Evolutionary conservation across 2,797 vertebrate species (phyloP).

Genomic region (Fringilla coelebs): DNA sequence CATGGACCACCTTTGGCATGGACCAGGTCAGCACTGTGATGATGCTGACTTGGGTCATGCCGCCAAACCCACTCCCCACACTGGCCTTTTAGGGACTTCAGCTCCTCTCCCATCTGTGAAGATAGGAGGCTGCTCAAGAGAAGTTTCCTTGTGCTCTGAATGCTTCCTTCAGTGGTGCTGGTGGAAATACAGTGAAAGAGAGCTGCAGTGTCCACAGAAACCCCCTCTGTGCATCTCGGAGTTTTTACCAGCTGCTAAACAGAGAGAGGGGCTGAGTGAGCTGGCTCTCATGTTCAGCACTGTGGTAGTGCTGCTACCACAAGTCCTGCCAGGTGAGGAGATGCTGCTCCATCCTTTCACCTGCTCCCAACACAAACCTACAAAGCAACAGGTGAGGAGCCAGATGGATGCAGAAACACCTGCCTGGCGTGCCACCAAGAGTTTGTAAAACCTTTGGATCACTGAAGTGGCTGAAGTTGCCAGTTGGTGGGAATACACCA

Average conservation of each 20-base stretch:
- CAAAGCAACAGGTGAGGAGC: background rate
- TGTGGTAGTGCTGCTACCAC: fast-evolving
- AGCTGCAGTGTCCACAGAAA: background rate
- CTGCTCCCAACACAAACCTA: background rate
- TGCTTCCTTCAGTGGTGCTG: background rate
- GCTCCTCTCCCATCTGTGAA: background rate
- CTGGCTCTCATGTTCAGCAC: background rate
- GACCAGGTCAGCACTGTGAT: background rate
- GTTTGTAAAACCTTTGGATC: background rate
- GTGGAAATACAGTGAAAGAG: background rate
- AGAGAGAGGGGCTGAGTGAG: background rate
- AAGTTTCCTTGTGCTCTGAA: background rate
- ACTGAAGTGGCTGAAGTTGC: background rate
- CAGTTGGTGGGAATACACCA: background rate
- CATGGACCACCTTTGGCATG: fast-evolving
- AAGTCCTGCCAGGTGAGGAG: background rate
- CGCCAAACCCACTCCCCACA: background rate
- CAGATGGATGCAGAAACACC: background rate
- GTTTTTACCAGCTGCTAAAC: background rate
- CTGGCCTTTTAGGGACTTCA: background rate
- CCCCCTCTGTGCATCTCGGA: background rate
- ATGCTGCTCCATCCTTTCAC: background rate
- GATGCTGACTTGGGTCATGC: background rate
- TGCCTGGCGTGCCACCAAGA: background rate
- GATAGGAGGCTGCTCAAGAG: background rate